phyloP scores from a whole-genome alignment of 2,888 invertebrate species.

The Protophormia terraenovae region DNA sequence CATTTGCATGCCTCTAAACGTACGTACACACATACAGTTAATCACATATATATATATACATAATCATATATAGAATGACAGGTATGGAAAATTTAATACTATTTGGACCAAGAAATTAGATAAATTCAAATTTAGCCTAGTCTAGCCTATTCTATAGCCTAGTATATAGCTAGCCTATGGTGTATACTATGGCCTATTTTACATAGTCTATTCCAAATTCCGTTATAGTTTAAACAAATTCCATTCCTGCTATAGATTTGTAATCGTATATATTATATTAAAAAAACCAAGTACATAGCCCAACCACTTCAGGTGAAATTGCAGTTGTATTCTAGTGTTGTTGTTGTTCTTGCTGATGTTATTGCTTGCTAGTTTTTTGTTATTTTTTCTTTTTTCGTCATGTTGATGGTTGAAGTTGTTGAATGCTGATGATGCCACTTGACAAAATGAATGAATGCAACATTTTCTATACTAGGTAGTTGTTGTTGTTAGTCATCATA shows the following conservation, averaged over 20 bases:
- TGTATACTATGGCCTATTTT: too few species aligned
- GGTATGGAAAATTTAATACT: background rate
- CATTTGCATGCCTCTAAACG: slow-evolving; percentile 49
- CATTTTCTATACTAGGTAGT: slow-evolving; percentile 59
- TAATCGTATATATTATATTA: slow-evolving; percentile 9
- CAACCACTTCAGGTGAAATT: slow-evolving; percentile 65
- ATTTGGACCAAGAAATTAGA: too few species aligned
- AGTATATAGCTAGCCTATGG: too few species aligned
- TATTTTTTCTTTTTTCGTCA: slow-evolving; percentile 27
- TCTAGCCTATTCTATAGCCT: too few species aligned
- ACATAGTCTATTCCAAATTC: too few species aligned
- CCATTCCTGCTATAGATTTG: too few species aligned
- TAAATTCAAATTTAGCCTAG: too few species aligned
- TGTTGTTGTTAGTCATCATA: slow-evolving; percentile 29
- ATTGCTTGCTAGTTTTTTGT: background rate
- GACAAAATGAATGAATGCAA: slow-evolving; percentile 69
- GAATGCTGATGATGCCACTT: slow-evolving; percentile 69
- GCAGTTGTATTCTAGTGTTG: slow-evolving; percentile 52
- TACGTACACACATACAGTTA: slow-evolving; percentile 15
- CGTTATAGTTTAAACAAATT: too few species aligned
- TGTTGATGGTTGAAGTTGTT: slow-evolving; percentile 66
- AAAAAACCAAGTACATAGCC: slow-evolving; percentile 12
- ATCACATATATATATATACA: background rate
- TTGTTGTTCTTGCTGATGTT: slow-evolving; percentile 22
- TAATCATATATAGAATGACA: background rate